Evolutionary conservation across 1,140 invertebrate species (phyloP).

Genomic region (Drosophila subpulchrella): DNA sequence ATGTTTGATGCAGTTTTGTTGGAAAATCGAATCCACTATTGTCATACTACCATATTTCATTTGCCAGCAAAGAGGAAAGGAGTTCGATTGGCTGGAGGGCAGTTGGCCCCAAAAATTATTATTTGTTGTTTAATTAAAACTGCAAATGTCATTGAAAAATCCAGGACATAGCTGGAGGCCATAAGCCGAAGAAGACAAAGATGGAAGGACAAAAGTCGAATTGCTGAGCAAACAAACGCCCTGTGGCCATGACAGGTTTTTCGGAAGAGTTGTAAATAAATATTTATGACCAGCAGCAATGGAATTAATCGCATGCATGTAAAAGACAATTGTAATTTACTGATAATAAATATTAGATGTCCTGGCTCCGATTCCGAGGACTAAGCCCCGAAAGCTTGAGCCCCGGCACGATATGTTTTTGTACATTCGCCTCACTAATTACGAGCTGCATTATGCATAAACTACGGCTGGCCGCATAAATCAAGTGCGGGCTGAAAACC

Average conservation of each 20-base stretch:
- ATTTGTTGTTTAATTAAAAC: conserved; percentile 78
- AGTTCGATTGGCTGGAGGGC: conserved; percentile 1
- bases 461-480: conserved; percentile 66
- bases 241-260: conserved; percentile 72
- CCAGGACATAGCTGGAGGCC: conserved; percentile 46
- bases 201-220: conserved; percentile 45
- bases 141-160: conserved; percentile 80
- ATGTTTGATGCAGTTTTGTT: conserved; percentile 40
- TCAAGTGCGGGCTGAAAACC: conserved; percentile 65
- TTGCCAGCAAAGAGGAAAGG: conserved; percentile 13
- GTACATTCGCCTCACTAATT: conserved; percentile 66
- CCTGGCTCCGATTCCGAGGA: conserved; percentile 20
- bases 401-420: conserved; percentile 35
- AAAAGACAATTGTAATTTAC: conserved; percentile 81
- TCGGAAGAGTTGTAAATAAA: conserved; percentile 73
- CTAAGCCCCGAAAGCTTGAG: conserved; percentile 25
- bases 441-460: conserved; percentile 76
- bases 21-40: conserved; percentile 23
- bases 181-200: conserved; percentile 39
- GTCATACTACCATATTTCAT: conserved; percentile 22
- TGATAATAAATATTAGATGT: conserved; percentile 81
- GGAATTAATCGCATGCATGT: conserved; percentile 69
- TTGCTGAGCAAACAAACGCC: conserved; percentile 36
- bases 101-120: conserved; percentile 44
- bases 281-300: conserved; percentile 69